These are phyloP conservation scores for Cassiopea andromeda DNA, from an alignment of 30 jellyfish, hydroid and myxozoan species.

Conservation along the genomic window DNA sequence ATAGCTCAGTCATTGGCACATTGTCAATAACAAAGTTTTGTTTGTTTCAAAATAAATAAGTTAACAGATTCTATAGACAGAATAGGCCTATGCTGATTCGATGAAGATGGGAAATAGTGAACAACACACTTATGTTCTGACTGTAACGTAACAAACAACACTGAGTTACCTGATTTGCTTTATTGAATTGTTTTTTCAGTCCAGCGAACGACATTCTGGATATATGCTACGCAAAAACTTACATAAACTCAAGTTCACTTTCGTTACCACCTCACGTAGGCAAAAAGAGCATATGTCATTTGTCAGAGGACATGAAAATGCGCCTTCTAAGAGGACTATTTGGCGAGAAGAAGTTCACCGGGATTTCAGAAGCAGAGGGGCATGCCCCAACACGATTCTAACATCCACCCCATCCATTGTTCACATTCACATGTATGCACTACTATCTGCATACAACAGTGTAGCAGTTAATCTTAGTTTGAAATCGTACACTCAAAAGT, in stretches of 20 bases:
- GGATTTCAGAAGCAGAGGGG: no score
- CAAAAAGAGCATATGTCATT: conserved; percentile 11
- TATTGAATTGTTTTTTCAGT: conserved; percentile 78
- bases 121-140: background rate
- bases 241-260: background rate
- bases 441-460: no score
- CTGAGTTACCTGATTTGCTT: conserved; percentile 85
- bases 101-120: background rate
- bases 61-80: no score
- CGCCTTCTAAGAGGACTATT: background rate
- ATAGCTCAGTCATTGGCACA: no score
- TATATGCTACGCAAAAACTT: background rate
- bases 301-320: background rate
- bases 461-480: no score
- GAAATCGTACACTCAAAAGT: no score
- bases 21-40: no score
- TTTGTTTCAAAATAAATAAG: no score
- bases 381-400: no score
- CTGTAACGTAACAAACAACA: background rate
- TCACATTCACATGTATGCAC: no score
- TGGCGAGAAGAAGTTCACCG: background rate
- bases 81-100: background rate
- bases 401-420: no score
- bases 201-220: conserved; percentile 83
- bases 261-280: background rate